These are phyloP conservation scores for Periophthalmodon schlosseri DNA, from an alignment of 2,113 vertebrate genomes.

Conservation along the genomic window DNA sequence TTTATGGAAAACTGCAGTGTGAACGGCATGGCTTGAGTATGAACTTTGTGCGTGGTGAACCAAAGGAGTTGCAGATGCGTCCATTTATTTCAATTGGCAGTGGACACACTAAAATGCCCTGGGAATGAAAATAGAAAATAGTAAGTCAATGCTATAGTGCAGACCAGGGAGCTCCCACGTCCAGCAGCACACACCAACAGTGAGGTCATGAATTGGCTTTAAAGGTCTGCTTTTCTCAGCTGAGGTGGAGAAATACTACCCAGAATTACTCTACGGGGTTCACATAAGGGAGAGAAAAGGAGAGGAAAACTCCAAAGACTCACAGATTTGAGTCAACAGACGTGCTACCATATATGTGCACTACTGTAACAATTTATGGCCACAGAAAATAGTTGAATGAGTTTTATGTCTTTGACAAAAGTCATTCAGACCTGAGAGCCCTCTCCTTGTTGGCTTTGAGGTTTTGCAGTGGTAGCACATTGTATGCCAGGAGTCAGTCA, in stretches of 20 bases:
- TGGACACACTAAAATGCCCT: constrained; percentile 45
- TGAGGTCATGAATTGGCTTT: constrained; percentile 71
- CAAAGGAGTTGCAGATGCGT: constrained; percentile 72
- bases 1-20: constrained; percentile 61
- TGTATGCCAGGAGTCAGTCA: constrained; percentile 43
- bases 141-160: constrained; percentile 46
- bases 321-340: constrained; percentile 37
- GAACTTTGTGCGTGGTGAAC: constrained; percentile 48
- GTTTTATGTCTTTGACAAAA: constrained; percentile 62
- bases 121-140: constrained; percentile 63
- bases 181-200: constrained; percentile 55
- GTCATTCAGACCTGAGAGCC: constrained; percentile 38
- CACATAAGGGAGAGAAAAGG: constrained; percentile 27
- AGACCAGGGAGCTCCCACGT: constrained; percentile 53
- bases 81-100: constrained; percentile 73
- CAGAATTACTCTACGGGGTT: constrained; percentile 33
- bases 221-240: constrained; percentile 57
- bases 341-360: constrained; percentile 28
- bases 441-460: constrained; percentile 33
- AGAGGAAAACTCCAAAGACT: constrained; percentile 23
- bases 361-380: constrained; percentile 24
- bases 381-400: constrained; percentile 47
- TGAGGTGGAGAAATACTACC: constrained; percentile 43
- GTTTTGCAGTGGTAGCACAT: constrained; percentile 33
- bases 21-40: constrained; percentile 48